A percentile compares a stretch with the other conserved stretches of the same genome.
phyloP scores from a whole-genome alignment of 2,797 vertebrate species.

The Hephaestus fuliginosus region DNA sequence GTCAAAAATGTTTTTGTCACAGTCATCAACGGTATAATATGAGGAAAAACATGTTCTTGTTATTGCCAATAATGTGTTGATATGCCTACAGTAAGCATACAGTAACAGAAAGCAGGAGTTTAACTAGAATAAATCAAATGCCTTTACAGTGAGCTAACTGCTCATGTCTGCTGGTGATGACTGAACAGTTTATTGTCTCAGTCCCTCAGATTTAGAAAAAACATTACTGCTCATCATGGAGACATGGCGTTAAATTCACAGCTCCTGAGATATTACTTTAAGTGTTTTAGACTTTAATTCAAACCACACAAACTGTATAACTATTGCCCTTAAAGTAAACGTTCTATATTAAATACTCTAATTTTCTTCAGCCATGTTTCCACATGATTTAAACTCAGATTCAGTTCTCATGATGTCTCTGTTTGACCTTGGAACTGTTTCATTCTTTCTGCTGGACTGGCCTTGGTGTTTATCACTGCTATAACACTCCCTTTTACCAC shows the following conservation, averaged over 20 bases:
- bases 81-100: neutral
- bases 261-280: neutral
- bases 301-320: neutral
- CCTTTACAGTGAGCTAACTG: neutral
- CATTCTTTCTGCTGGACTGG: slow-evolving; percentile 52
- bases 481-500: slow-evolving; percentile 58
- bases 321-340: neutral
- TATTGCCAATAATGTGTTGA: neutral
- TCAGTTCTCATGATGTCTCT: slow-evolving; percentile 50
- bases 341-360: slow-evolving; percentile 19
- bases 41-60: neutral
- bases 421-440: slow-evolving; percentile 58
- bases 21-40: neutral
- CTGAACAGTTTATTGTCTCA: neutral
- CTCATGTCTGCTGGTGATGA: slow-evolving; percentile 2
- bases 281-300: neutral
- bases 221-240: neutral
- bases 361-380: neutral
- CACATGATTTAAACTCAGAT: slow-evolving; percentile 21
- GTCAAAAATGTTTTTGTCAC: neutral
- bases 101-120: neutral
- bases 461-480: slow-evolving; percentile 71
- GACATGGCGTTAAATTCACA: neutral
- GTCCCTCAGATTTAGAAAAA: neutral
- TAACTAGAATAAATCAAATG: neutral